phyloP scores from a whole-genome alignment of 2,797 vertebrate genomes.

The Tapirus indicus region DNA sequence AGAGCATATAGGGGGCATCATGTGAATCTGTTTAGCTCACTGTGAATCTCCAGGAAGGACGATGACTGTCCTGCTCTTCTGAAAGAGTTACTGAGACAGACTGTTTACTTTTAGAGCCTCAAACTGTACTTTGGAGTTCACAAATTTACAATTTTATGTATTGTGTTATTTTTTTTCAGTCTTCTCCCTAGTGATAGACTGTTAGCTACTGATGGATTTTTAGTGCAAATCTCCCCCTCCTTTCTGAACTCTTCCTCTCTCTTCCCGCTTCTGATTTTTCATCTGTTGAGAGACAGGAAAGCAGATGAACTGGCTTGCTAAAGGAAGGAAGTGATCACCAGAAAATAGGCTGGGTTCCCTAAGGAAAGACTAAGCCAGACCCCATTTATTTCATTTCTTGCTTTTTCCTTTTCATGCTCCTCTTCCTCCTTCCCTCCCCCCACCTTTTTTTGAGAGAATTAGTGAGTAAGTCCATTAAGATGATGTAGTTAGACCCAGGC shows the following conservation, averaged over 20 bases:
- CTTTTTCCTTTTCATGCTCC: not conserved
- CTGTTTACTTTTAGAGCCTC: not conserved
- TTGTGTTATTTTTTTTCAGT: not conserved
- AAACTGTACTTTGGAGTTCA: not conserved
- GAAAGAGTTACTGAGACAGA: too few species aligned
- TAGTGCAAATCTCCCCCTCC: not conserved
- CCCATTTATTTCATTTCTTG: not conserved
- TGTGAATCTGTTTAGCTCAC: not conserved
- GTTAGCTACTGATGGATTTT: not conserved
- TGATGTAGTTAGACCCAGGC: not conserved
- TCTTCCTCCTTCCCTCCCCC: too few species aligned
- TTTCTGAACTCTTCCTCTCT: not conserved
- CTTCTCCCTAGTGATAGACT: not conserved
- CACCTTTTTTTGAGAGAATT: not conserved
- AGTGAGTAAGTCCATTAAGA: not conserved
- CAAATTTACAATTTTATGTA: not conserved
- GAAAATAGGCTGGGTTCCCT: not conserved
- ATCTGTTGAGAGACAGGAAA: not conserved
- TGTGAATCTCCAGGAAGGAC: not conserved
- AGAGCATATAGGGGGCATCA: not conserved
- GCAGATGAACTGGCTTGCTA: not conserved
- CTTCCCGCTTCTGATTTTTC: not conserved
- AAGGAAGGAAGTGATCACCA: not conserved
- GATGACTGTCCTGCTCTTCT: not conserved
- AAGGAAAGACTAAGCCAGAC: not conserved